Evolutionary conservation across 1,140 invertebrate species (phyloP).

Genomic region (Drosophila ohnishii): DNA sequence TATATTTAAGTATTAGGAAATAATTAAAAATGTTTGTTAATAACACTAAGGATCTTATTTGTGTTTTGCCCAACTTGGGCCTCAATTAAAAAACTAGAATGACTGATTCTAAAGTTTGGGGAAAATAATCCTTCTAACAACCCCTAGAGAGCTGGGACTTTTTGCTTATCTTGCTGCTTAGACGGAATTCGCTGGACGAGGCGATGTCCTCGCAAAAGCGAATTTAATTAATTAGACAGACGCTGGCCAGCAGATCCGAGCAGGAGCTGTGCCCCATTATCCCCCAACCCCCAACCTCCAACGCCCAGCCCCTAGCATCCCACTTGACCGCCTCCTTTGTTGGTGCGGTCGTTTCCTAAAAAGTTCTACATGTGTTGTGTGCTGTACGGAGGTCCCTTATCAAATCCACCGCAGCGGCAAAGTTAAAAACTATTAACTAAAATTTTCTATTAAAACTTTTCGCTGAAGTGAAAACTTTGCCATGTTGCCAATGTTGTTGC

Average conservation of each 20-base stretch:
- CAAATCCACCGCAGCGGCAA: constrained; percentile 73
- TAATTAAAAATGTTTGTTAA: background rate
- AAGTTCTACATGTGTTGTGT: constrained; percentile 65
- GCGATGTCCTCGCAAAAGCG: constrained; percentile 61
- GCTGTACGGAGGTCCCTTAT: constrained; percentile 64
- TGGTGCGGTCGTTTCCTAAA: constrained; percentile 53
- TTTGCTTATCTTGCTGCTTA: constrained; percentile 77
- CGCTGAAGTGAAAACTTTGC: constrained; percentile 50
- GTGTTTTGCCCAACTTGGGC: background rate
- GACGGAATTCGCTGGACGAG: constrained; percentile 55
- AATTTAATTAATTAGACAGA: constrained; percentile 78
- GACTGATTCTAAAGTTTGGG: background rate
- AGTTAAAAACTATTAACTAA: constrained; percentile 79
- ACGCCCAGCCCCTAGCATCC: background rate
- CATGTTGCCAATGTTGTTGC: constrained; percentile 46
- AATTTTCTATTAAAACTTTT: constrained; percentile 81
- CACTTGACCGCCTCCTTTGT: constrained; percentile 11
- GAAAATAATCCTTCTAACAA: background rate
- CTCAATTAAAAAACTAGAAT: background rate
- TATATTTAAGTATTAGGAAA: background rate
- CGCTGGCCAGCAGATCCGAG: constrained; percentile 16
- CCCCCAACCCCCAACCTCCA: background rate
- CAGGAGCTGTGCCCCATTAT: constrained; percentile 25
- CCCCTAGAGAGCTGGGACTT: constrained; percentile 25
- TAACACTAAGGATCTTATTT: background rate